Evolutionary conservation across 1,140 invertebrate species (phyloP), one percentile per base, ranked within the genome.

Genomic region (Drosophila sproati): DNA sequence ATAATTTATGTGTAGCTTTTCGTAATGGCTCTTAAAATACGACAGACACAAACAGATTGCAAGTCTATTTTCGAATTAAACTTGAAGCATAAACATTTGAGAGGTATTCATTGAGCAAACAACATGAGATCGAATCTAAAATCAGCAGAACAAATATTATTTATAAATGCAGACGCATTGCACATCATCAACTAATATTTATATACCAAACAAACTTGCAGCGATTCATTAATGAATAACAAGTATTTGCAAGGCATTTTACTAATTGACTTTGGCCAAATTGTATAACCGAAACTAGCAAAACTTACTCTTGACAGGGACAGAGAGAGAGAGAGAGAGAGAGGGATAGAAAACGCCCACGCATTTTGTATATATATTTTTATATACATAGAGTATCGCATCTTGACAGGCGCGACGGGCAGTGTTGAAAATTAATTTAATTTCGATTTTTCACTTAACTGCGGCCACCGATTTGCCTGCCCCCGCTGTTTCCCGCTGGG

Each of bases 361-460:
- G 29, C 55, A 34, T 12, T 12, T n/a, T 43, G 10, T 4, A 43
- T 43, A 43, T n/a, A 43, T 3, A 8, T n/a, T 0, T 20, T 20
- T 20, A 8, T 39, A 52, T 31, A 41, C 34, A 29, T 29, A 43
- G 29, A 31, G 3, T 45, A 34, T 12, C 12, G 57, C 57, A 60
- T 29, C 41, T 47, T 34, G 31, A 60, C 55, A 43, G 54, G 20
- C 50, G 34, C 34, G 35, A 6, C 34, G 52, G 34, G 51, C 52
- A 60, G 45, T 31, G 55, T 32, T 32, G 34, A 56, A 62, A 70
- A 62, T 74, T 69, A 74, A 74, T 69, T 74, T 63, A 62, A 70
- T 74, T 74, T 74, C 51, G 4, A 74, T 63, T 50, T 70, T 43
- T 63, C 59, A 63, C 37, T 61, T 68, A 50, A 12, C 28, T 32